Percentiles rank a stretch among this genome's conserved stretches.
Conservation (phyloP, 2,113 vertebrate genomes). For the Rynchops niger region DNA sequence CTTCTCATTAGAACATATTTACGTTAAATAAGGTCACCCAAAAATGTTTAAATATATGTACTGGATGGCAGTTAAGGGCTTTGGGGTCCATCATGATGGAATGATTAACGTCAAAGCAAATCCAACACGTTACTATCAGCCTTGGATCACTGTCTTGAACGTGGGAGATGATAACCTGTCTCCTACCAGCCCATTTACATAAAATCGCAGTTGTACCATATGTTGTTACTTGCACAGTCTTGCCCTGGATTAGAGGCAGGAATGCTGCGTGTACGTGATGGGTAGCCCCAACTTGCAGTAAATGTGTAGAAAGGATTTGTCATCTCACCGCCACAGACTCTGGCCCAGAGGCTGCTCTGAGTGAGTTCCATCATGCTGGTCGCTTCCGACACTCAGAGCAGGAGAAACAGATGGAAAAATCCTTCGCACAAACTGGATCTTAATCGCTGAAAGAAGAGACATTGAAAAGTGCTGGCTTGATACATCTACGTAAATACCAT, state of each 20-base stretch:
- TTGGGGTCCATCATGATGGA: not conserved
- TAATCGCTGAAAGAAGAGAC: not conserved
- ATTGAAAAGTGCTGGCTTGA: not conserved
- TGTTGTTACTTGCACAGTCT: not conserved
- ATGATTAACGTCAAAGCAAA: fast-evolving
- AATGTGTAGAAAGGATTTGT: not conserved
- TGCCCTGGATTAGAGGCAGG: not conserved
- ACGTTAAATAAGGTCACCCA: not conserved
- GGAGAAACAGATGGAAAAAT: not conserved
- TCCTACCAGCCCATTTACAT: not conserved
- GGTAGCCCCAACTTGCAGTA: not conserved
- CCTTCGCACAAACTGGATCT: not conserved
- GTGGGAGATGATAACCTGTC: not conserved
- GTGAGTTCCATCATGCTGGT: not conserved
- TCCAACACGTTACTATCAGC: not conserved
- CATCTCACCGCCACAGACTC: not conserved
- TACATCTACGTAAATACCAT: not conserved
- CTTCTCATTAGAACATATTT: not conserved
- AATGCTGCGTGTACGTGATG: not conserved
- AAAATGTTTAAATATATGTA: not conserved
- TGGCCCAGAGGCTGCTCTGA: not conserved
- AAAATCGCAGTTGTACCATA: fast-evolving
- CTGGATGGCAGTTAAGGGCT: not conserved
- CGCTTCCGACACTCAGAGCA: not conserved
- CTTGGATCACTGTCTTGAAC: not conserved